phyloP scores from a whole-genome alignment of 1,140 invertebrate genomes.

The Aethina tumida region DNA sequence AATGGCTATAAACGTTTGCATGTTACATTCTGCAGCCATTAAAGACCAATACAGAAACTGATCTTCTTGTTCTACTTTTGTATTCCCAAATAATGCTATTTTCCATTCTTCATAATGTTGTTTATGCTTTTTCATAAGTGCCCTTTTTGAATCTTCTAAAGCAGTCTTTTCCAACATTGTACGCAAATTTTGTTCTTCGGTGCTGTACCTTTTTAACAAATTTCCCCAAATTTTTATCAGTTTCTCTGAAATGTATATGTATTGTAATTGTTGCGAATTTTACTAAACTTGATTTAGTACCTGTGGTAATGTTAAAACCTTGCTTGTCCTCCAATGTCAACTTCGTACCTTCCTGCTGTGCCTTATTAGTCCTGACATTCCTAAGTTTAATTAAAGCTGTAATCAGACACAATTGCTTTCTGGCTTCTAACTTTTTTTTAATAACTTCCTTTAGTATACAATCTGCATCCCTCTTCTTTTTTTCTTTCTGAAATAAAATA shows the following conservation, averaged over 20 bases:
- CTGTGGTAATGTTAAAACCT: conserved; percentile 29
- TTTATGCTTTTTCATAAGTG: conserved; percentile 20
- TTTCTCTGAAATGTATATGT: conserved; percentile 15
- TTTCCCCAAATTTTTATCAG: conserved; percentile 32
- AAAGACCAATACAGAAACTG: conserved; percentile 29
- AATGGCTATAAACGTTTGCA: conserved; percentile 33
- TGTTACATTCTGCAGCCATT: conserved; percentile 29
- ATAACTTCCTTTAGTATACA: conserved; percentile 55
- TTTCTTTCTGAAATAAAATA: conserved; percentile 45
- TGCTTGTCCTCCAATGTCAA: conserved; percentile 36
- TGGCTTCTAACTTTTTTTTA: conserved; percentile 56
- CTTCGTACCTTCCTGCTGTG: conserved; percentile 47
- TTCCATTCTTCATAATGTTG: conserved; percentile 28
- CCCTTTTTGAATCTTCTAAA: conserved; percentile 23
- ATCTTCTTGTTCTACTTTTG: conserved; percentile 15
- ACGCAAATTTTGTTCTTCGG: conserved; percentile 31
- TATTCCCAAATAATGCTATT: conserved; percentile 26
- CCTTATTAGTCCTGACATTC: conserved; percentile 46
- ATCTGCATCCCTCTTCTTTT: conserved; percentile 57
- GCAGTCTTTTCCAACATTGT: conserved; percentile 30
- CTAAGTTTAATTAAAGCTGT: conserved; percentile 52
- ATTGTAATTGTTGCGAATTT: neutral
- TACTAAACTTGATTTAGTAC: conserved; percentile 8
- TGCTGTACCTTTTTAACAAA: conserved; percentile 24
- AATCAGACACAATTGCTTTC: conserved; percentile 49